Evolutionary conservation across 2,797 vertebrate species (phyloP).

Genomic region (Delichon dasypus): DNA sequence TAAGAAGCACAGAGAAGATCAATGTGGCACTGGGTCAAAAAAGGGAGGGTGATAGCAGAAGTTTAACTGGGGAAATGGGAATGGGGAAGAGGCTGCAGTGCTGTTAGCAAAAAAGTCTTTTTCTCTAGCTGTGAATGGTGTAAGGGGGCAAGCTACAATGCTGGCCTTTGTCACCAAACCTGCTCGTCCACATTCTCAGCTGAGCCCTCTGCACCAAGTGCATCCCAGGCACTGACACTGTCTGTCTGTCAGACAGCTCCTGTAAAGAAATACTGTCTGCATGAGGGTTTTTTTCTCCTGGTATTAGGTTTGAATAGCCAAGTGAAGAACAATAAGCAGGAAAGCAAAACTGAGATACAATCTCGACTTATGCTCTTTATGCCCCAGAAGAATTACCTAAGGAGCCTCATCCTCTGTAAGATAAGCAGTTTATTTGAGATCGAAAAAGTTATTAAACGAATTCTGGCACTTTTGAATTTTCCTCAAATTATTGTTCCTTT

Average conservation of each 20-base stretch:
- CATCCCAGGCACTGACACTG: background rate
- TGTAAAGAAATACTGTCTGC: constrained; percentile 30
- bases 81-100: background rate
- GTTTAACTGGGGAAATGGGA: background rate
- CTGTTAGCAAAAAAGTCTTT: background rate
- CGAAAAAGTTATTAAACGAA: background rate
- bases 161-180: background rate
- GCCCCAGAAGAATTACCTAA: background rate
- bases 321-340: background rate
- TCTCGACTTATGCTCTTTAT: background rate
- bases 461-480: background rate
- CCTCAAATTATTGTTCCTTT: background rate
- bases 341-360: background rate
- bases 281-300: background rate
- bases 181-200: background rate
- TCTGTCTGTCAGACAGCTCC: background rate
- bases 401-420: background rate
- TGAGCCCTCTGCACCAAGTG: background rate
- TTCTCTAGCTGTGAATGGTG: background rate
- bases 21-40: background rate
- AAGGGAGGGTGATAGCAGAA: background rate
- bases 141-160: background rate
- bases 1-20: background rate
- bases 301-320: background rate
- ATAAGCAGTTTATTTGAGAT: background rate